Base-by-base conservation (phyloP, 2,888 invertebrate species). In the Luffia ferchaultella region DNA sequence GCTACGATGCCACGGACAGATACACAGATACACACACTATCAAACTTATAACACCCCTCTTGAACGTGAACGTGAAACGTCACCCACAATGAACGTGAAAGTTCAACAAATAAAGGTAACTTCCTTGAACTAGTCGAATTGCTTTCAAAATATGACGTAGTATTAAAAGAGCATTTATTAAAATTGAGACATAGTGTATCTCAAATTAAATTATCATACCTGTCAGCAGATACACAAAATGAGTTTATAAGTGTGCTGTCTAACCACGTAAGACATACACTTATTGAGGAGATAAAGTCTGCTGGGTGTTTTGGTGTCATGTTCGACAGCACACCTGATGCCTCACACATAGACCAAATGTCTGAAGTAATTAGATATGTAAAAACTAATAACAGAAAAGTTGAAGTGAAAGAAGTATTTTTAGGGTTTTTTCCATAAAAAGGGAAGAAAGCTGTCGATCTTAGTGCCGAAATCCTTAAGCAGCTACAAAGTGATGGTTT, bases 221-320 rank as follows among this genome's bases (percentile, higher is more conserved):
- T 52, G 20, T 50, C 50, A 50, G 50, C 54, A 52, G 50, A 46
- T 20, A 52, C 49, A 52, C 46, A 54, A 48, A 50, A 54, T 47
- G 43, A 49, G 30, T 53, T 50, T 48, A 50, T 53, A 42, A 50
- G 50, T 53, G 50, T 52, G 50, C 45, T 50, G 43, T n/a, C 51
- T 12, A 48, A 47, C 18, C 44, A 51, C 20, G 45, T 48, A 16
- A 48, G 48, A 51, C 5, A 1, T 44, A 9, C 20, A 40, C 20
- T 48, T 42, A 18, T 48, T 20, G 30, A 48, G 44, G 48, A 51
- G 46, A 44, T 48, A 48, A 43, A 48, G 44, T 47, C 45, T 15
- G 48, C 48, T 3, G 48, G 48, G 48, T 51, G 40, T 48, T 51
- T 51, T 30, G 40, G 49, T 17, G 49, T 42, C 15, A 52, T 49